Percentiles rank a stretch among this genome's conserved stretches.
Evolutionary conservation across 2,113 vertebrate species (phyloP).

Genomic region (Grantiella picta): DNA sequence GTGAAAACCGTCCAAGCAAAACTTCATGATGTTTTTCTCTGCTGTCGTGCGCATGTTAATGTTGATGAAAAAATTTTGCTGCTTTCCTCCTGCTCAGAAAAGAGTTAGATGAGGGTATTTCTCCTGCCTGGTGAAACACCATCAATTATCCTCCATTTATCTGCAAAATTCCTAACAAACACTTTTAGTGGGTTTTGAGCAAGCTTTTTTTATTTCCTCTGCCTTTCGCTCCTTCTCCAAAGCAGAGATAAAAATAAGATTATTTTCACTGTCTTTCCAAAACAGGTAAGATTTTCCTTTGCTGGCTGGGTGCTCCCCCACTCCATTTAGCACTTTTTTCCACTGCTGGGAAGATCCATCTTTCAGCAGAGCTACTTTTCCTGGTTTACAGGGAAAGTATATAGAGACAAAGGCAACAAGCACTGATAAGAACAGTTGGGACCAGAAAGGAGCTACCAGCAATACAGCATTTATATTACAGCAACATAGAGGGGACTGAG

Average conservation of each 20-base stretch:
- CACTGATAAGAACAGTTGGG: neutral
- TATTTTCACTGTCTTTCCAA: constrained; percentile 40
- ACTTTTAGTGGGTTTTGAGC: neutral
- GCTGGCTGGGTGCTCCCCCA: neutral
- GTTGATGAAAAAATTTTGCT: neutral
- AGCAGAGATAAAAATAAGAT: constrained; percentile 31
- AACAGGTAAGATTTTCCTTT: constrained; percentile 50
- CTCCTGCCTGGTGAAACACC: neutral
- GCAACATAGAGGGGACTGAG: neutral
- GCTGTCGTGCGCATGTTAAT: neutral
- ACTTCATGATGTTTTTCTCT: neutral
- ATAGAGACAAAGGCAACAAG: neutral
- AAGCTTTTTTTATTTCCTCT: neutral
- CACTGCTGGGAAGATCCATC: neutral
- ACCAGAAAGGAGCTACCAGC: neutral
- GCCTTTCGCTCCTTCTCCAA: neutral
- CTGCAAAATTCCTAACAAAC: neutral
- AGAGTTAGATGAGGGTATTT: neutral
- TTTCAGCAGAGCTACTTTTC: constrained; percentile 3
- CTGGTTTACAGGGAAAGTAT: neutral
- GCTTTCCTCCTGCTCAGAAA: neutral
- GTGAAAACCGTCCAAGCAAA: constrained; percentile 25
- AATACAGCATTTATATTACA: neutral
- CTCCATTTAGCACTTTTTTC: constrained; percentile 38
- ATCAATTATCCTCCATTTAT: neutral